Evolutionary conservation across 2,113 vertebrate genomes (phyloP).

Genomic region (Oncorhynchus gorbuscha): DNA sequence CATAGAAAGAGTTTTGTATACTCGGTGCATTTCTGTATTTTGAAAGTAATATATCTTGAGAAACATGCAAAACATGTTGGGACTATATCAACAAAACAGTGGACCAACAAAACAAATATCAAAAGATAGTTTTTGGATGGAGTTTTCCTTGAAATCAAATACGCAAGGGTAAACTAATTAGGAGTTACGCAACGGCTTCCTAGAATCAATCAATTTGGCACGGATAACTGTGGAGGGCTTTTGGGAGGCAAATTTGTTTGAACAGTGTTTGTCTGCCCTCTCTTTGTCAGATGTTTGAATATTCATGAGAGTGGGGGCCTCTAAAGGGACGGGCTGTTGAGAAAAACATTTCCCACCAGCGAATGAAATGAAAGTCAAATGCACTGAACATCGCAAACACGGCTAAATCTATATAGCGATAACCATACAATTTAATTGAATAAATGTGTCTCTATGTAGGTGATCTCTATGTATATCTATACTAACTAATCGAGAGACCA

Average conservation of each 20-base stretch:
- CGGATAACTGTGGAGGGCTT: slow-evolving; percentile 18
- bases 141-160: slow-evolving; percentile 5
- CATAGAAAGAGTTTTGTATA: too few relatives aligned
- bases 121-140: too few relatives aligned
- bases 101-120: too few relatives aligned
- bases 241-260: slow-evolving; percentile 52
- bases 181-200: slow-evolving; percentile 21
- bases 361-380: slow-evolving; percentile 20
- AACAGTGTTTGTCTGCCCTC: slow-evolving; percentile 46
- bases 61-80: too few relatives aligned
- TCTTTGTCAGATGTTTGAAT: slow-evolving; percentile 60
- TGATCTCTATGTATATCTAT: too few relatives aligned
- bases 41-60: too few relatives aligned
- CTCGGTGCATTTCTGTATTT: too few relatives aligned
- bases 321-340: slow-evolving; percentile 38
- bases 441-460: too few relatives aligned
- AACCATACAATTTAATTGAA: too few relatives aligned
- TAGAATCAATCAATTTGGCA: slow-evolving; percentile 26
- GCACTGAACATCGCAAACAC: not conserved
- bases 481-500: too few relatives aligned
- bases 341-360: slow-evolving; percentile 58
- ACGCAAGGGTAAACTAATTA: slow-evolving; percentile 29
- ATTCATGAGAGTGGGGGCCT: slow-evolving; percentile 59
- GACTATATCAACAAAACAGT: too few relatives aligned
- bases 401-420: too few relatives aligned